Conservation (phyloP, 2,888 invertebrate species). For the Drosophila monieri region DNA sequence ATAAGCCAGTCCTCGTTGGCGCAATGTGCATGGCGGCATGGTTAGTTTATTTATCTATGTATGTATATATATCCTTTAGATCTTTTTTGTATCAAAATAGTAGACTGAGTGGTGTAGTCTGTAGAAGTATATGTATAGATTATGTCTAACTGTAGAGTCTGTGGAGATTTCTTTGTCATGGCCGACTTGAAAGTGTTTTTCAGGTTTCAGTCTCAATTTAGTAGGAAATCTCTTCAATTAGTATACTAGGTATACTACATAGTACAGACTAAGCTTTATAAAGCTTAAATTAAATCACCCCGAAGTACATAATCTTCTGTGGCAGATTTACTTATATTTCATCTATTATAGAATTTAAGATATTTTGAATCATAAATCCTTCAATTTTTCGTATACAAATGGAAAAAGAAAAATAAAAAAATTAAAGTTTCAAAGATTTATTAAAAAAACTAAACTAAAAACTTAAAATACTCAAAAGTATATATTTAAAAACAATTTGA, state of each 20-base stretch:
- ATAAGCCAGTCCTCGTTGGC: constrained; percentile 51
- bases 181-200: neutral
- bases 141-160: neutral
- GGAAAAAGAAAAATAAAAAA: neutral
- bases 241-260: too few species aligned
- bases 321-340: too few species aligned
- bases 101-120: neutral
- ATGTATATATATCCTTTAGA: constrained; percentile 1
- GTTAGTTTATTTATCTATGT: neutral
- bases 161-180: neutral
- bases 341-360: too few species aligned
- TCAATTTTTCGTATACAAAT: neutral
- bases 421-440: neutral
- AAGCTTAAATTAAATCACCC: too few species aligned
- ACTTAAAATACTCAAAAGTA: neutral
- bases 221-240: too few species aligned
- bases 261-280: too few species aligned
- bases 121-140: neutral
- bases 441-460: neutral
- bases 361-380: neutral
- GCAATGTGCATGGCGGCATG: constrained; percentile 68
- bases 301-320: too few species aligned
- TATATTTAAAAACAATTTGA: neutral
- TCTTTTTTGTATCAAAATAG: neutral
- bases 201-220: neutral